Conservation (phyloP, 2,797 vertebrate genomes). For the Argya squamiceps region DNA sequence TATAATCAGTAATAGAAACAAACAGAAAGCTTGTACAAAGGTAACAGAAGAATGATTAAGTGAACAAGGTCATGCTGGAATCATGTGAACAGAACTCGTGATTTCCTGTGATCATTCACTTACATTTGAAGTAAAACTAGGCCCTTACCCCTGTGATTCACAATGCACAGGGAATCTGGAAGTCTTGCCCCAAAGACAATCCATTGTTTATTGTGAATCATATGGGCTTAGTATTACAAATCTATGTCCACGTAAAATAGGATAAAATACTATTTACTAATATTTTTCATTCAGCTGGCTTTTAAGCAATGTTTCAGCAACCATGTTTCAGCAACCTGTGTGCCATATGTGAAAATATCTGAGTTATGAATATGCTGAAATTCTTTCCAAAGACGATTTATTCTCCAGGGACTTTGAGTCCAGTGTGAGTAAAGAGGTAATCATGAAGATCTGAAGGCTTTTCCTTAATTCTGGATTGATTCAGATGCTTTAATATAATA, state of each 20-base stretch:
- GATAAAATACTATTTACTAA: neutral
- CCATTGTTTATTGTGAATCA: neutral
- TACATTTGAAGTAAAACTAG: neutral
- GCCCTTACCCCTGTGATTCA: neutral
- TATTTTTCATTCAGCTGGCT: neutral
- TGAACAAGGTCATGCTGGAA: neutral
- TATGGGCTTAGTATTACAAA: neutral
- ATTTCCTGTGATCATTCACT: neutral
- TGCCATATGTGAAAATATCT: neutral
- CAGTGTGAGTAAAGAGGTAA: neutral
- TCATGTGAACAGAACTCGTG: neutral
- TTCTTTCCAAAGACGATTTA: neutral
- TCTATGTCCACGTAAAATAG: neutral
- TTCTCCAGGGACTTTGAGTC: neutral
- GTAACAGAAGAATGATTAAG: neutral
- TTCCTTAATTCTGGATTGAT: constrained; percentile 55
- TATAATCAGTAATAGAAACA: neutral
- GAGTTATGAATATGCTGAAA: neutral
- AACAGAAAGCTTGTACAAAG: neutral
- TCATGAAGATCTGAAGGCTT: constrained; percentile 13
- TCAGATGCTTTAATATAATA: constrained; percentile 69
- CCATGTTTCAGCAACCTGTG: neutral
- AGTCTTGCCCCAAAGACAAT: neutral
- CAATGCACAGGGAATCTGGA: neutral
- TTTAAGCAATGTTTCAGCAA: neutral